Evolutionary conservation across 2,888 invertebrate genomes (phyloP).

Genomic region (Monopis laevigella): DNA sequence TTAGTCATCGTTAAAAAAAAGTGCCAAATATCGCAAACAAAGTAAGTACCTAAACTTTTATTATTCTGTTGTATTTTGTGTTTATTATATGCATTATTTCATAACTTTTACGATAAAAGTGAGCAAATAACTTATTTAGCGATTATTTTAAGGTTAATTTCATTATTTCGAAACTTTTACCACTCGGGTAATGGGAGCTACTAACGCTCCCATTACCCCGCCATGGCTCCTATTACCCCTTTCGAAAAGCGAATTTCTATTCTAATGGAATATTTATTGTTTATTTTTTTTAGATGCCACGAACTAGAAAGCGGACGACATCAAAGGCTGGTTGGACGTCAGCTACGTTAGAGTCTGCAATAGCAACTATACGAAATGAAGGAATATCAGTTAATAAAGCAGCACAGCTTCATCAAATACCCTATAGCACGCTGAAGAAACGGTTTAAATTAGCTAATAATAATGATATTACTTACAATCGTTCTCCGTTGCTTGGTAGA

Average conservation of each 20-base stretch:
- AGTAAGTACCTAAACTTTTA: constrained; percentile 10
- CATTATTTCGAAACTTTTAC: not conserved
- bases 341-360: constrained; percentile 1
- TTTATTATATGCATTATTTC: constrained; percentile 1
- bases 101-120: not conserved
- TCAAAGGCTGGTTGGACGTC: not conserved
- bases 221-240: not conserved
- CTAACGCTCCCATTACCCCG: not conserved
- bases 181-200: too few species aligned
- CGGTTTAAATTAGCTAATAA: too few species aligned
- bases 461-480: too few species aligned
- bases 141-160: not conserved
- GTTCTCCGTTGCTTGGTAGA: too few species aligned
- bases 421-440: too few species aligned
- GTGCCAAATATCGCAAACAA: constrained; percentile 4
- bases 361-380: constrained; percentile 8
- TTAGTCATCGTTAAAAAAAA: constrained; percentile 5
- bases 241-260: not conserved
- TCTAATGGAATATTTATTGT: not conserved
- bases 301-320: not conserved
- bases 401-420: too few species aligned
- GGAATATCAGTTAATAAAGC: too few species aligned
- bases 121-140: not conserved
- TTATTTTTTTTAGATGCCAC: not conserved
- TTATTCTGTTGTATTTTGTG: constrained; percentile 8